A percentile compares a stretch with the other conserved stretches of the same genome.
phyloP scores from a whole-genome alignment of 2,797 vertebrate species.

The Gymnoscopelus braueri region DNA sequence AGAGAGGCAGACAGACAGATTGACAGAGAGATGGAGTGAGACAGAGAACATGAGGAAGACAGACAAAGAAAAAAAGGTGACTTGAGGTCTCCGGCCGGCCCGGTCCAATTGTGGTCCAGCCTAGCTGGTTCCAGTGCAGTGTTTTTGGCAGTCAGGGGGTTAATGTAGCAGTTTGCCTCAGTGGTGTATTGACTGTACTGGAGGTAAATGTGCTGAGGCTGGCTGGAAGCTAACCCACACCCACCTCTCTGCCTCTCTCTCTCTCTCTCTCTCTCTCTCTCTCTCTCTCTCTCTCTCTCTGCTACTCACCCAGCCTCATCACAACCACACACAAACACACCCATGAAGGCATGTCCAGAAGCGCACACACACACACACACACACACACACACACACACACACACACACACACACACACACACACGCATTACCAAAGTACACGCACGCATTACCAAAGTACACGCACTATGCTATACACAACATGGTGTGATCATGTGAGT shows the following conservation, averaged over 20 bases:
- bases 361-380: neutral
- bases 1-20: too few relatives aligned
- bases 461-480: too few relatives aligned
- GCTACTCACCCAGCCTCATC: constrained; percentile 16
- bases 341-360: constrained; percentile 18
- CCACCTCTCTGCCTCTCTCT: constrained; percentile 9
- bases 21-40: neutral
- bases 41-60: neutral
- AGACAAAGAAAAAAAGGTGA: neutral
- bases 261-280: constrained; percentile 8
- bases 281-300: constrained; percentile 2
- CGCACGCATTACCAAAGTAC: neutral
- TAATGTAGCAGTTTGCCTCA: constrained; percentile 54
- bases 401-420: neutral
- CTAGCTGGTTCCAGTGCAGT: constrained; percentile 34
- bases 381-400: neutral
- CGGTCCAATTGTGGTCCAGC: neutral
- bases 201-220: constrained; percentile 67
- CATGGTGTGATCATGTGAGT: too few relatives aligned
- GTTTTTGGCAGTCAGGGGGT: constrained; percentile 51
- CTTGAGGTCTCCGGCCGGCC: neutral
- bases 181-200: constrained; percentile 61
- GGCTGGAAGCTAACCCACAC: constrained; percentile 48
- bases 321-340: constrained; percentile 27
- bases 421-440: neutral